Conservation (phyloP, 2,888 invertebrate species). For the Calameuta filiformis region DNA sequence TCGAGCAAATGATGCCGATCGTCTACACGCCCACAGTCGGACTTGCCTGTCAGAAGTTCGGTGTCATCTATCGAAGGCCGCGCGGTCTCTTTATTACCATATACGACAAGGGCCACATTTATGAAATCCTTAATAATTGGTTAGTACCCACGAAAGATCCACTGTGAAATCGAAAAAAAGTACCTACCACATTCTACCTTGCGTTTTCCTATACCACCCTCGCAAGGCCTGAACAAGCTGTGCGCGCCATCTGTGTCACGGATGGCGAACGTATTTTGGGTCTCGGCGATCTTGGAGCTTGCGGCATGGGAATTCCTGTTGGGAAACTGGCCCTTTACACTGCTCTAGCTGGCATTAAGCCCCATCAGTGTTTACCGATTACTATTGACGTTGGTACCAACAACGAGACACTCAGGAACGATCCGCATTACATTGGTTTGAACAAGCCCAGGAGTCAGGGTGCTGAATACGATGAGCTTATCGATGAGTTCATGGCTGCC, state of each 20-base stretch:
- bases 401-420: conserved; percentile 87
- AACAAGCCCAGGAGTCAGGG: conserved; percentile 88
- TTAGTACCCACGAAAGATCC: conserved; percentile 64
- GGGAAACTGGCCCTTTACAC: conserved; percentile 97
- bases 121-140: conserved; percentile 93
- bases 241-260: conserved; percentile 91
- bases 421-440: conserved; percentile 95
- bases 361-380: conserved; percentile 94
- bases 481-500: conserved; percentile 98
- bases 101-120: conserved; percentile 93
- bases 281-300: conserved; percentile 94
- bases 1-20: conserved; percentile 95
- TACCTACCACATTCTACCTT: conserved; percentile 4
- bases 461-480: conserved; percentile 88
- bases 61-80: conserved; percentile 92
- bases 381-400: conserved; percentile 95
- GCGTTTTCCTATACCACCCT: background rate
- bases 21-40: conserved; percentile 99
- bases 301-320: conserved; percentile 98
- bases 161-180: background rate
- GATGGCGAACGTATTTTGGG: conserved; percentile 98
- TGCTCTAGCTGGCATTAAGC: conserved; percentile 96
- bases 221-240: conserved; percentile 78
- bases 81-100: conserved; percentile 96
- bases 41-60: conserved; percentile 96